Evolutionary conservation across 2,888 invertebrate genomes (phyloP), one percentile per base, ranked within the genome.

Genomic region (Limnephilus rhombicus): DNA sequence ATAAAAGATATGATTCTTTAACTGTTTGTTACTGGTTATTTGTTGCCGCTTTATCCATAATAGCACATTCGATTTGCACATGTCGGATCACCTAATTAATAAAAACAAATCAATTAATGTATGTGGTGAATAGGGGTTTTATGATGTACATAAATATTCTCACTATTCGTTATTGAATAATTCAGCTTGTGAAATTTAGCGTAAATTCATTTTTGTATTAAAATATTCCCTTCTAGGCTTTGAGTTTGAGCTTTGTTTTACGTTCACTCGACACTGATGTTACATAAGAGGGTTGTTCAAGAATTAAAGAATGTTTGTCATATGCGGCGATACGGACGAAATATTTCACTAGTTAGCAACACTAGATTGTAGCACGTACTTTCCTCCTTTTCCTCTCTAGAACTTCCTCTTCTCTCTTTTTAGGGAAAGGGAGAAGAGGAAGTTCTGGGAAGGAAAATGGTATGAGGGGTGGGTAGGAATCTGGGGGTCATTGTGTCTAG

Each of bases 21-120:
- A 68, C 24, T 68, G 29, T 85, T 85, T 85, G 37, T n/a, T 85
- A 85, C 24, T 37, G 29, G 34, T 41, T 37, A 85, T 85, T 68
- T 68, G 53, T 68, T 68, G 53, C 53, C 29, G 49, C 49, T 53
- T 88, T 88, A 29, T 68, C 37, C 1, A 53, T 31, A 53, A 31
- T 53, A 68, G 53, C 53, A 18, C 41, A 41, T n/a, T 86, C 31
- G 37, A 83, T 34, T 31, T 13, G 83, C 83, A 83, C 83, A 68
- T 68, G 13, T 68, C 53, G 7, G 53, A 68, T 68, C 53, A 68
- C 53, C 53, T 68, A 68, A 68, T 68, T 68, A 68, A 68, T 68
- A 68, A 68, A 68, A 68, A 68, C 7, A 18, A 18, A 15, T 68
- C 53, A 68, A 68, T 68, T 68, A 18, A 24, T 68, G 53, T 68